Evolutionary conservation across 2,113 vertebrate species (phyloP), one percentile per base, ranked within the genome.

Genomic region (Onychostruthus taczanowskii): DNA sequence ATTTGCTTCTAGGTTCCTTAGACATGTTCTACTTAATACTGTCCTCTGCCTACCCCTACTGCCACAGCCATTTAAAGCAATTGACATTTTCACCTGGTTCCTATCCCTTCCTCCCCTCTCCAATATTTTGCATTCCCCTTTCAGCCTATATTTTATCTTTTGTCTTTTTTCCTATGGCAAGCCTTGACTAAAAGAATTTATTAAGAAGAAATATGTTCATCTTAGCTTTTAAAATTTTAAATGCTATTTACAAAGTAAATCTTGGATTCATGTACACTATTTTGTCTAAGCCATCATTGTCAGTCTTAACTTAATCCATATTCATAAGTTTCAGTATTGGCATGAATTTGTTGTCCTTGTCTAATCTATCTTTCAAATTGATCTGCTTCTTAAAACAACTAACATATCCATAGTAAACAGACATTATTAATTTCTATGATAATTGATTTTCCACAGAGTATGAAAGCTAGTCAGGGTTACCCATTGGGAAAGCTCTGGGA

Each of bases 341-440:
- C 93, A 90, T 77, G 52, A 79, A 76, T 86, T 85, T 81, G 33
- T 87, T 97, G 56, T 87, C 47, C 75, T 94, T 95, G 81, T 80
- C 47, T 88, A 81, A 94, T 91, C 63, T 88, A n/a, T 96, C 80
- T 93, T 80, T 83, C 64, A 73, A 66, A 84, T 43, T 93, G 67
- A 91, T 92, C 78, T 94, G 30, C 49, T 87, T 90, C 80, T 49
- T 91, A 72, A 80, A 94, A 56, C 67, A 95, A 77, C 59, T 75
- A 92, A 63, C 41, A 56, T 77, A 72, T 53, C 47, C 46, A 72
- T 75, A 77, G 70, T 83, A 89, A 94, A 31, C 37, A 77, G 50
- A 62, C 53, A 55, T 74, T 85, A 43, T 73, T 89, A 85, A 75
- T 87, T 92, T 91, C 53, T 85, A 39, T 85, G 50, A 26, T 67